phyloP scores from a whole-genome alignment of 2,113 vertebrate genomes.

The Phalacrocorax brasilianus region DNA sequence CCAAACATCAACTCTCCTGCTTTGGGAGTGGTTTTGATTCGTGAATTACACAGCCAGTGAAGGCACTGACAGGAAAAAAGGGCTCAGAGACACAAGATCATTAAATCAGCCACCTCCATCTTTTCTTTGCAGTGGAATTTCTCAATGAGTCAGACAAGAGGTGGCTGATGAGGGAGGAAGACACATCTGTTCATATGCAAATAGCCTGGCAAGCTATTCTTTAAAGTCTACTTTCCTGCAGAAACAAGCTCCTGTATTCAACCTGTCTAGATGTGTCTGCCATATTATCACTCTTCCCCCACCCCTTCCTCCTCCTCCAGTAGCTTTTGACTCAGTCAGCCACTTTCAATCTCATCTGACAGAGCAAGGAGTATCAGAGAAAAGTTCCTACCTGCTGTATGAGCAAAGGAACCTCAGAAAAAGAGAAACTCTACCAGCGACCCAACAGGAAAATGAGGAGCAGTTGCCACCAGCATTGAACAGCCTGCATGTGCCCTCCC shows the following conservation, averaged over 20 bases:
- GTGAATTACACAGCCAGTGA: neutral
- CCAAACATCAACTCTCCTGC: neutral
- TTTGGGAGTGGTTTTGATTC: neutral
- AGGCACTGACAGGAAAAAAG: neutral
- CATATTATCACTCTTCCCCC: neutral
- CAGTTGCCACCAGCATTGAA: neutral
- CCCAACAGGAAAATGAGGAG: neutral
- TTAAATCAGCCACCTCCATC: constrained; percentile 2
- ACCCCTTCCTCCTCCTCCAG: neutral
- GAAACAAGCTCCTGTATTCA: neutral
- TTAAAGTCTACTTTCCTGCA: neutral
- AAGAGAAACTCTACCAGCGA: neutral
- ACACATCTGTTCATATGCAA: constrained; percentile 2
- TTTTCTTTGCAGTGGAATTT: neutral
- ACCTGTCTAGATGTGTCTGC: neutral
- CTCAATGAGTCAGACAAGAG: constrained; percentile 21
- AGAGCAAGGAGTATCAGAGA: neutral
- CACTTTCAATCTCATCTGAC: neutral
- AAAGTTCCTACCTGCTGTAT: neutral
- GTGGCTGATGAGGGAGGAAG: neutral
- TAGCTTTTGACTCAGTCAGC: neutral
- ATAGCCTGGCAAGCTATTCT: neutral
- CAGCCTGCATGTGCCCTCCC: neutral
- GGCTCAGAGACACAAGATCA: neutral
- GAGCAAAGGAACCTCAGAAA: neutral